Evolutionary conservation across 1,140 invertebrate genomes (phyloP).

Genomic region (Olivierus martensii): DNA sequence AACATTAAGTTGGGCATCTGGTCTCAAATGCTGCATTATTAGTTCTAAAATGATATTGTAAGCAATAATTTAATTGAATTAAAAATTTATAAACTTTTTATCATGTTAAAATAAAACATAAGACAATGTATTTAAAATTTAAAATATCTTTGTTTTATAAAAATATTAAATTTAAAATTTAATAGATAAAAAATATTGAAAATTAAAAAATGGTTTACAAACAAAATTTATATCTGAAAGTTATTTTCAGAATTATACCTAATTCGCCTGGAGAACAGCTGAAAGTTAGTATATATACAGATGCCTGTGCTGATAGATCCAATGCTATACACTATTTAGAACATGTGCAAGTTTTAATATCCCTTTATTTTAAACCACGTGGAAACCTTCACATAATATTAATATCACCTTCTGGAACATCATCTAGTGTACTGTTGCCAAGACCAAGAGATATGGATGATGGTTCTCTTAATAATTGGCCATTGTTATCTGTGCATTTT

Average conservation of each 20-base stretch:
- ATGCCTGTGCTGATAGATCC: constrained; percentile 72
- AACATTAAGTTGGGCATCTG: too few relatives aligned
- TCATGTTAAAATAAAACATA: too few relatives aligned
- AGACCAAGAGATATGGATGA: constrained; percentile 89
- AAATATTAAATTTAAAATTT: too few relatives aligned
- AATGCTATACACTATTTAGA: constrained; percentile 93
- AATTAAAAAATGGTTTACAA: too few relatives aligned
- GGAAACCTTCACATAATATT: constrained; percentile 90
- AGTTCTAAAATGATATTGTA: too few relatives aligned
- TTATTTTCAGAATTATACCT: constrained; percentile 12
- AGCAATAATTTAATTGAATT: too few relatives aligned
- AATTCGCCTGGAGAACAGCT: constrained; percentile 2
- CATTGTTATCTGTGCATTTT: constrained; percentile 99
- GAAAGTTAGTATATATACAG: constrained; percentile 55
- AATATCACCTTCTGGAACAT: constrained; percentile 92
- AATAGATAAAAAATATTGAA: too few relatives aligned
- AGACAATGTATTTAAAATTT: too few relatives aligned
- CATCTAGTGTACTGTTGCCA: constrained; percentile 65
- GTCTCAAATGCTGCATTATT: too few relatives aligned
- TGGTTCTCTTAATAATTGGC: constrained; percentile 96
- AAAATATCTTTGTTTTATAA: too few relatives aligned
- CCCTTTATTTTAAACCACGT: constrained; percentile 76
- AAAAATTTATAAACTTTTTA: too few relatives aligned
- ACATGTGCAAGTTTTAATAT: constrained; percentile 94
- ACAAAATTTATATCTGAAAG: too few relatives aligned